Conservation (phyloP, 1,140 invertebrate genomes). For the Macrobrachium nipponense region DNA sequence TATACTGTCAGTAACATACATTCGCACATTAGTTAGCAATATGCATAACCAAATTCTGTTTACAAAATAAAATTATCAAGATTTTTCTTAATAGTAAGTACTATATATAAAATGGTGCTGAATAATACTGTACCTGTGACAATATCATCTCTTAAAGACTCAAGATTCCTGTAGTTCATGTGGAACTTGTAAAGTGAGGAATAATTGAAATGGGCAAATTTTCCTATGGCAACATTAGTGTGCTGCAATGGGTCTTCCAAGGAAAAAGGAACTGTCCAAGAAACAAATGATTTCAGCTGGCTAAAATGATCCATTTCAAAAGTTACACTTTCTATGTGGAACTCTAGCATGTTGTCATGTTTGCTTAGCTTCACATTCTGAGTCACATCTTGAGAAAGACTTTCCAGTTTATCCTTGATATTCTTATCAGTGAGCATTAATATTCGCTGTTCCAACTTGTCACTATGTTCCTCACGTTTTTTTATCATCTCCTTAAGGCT, state of each 20-base stretch:
- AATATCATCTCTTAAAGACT: slow-evolving; percentile 41
- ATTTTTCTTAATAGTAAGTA: no score
- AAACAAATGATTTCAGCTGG: slow-evolving; percentile 44
- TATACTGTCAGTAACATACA: no score
- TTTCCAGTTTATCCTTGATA: slow-evolving; percentile 27
- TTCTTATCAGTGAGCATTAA: slow-evolving; percentile 28
- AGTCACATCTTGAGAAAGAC: slow-evolving; percentile 5
- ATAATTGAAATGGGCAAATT: slow-evolving; percentile 37
- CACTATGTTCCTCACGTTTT: slow-evolving; percentile 29
- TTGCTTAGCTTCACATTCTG: slow-evolving; percentile 37
- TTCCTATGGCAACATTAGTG: slow-evolving; percentile 47
- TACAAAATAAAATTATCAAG: background rate
- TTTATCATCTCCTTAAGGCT: slow-evolving; percentile 31
- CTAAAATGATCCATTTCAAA: slow-evolving; percentile 36
- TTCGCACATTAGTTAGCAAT: no score
- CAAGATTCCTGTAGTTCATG: slow-evolving; percentile 45
- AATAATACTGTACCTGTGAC: slow-evolving; percentile 41
- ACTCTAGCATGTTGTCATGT: slow-evolving; percentile 56
- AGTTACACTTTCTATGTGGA: slow-evolving; percentile 40
- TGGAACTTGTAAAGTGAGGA: slow-evolving; percentile 53
- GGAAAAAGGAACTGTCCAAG: slow-evolving; percentile 55
- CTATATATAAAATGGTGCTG: background rate
- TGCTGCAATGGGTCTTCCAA: slow-evolving; percentile 55
- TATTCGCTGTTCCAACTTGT: slow-evolving; percentile 43
- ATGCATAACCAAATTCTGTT: background rate